Evolutionary conservation across 2,113 vertebrate species (phyloP), one percentile per base, ranked within the genome.

Genomic region (Limnothrissa miodon): DNA sequence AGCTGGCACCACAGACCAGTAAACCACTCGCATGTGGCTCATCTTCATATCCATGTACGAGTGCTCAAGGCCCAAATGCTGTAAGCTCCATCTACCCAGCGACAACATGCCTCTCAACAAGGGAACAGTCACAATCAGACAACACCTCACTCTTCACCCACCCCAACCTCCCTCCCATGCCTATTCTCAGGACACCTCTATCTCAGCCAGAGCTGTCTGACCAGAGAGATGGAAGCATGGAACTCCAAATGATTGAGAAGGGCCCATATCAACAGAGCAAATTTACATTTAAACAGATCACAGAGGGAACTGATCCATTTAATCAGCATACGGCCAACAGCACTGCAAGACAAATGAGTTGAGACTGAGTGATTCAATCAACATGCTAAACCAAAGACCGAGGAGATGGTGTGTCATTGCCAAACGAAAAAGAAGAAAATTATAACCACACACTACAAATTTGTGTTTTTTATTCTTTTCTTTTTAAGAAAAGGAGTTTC

Each of bases 1-100:
- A 19, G 93, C 88, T 0, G 94, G 94, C 53, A 62, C 85, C 74
- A 78, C 85, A 2, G 93, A 94, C 85, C 91, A 93, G 87, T 95
- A 92, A 93, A 83, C 39, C 10, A 17, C 29, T 74, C 1, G 44
- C 25, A 85, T 62, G 48, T 56, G 78, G 80, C 83, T 70, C 44
- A 89, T 74, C 45, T 21, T 82, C 80, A 62, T 80, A 39, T 81
- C 70, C 85, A 23, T 74, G 66, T 74, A 56, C 13, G 8, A 82
- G 84, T 83, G 87, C 88, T 88, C 39, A 86, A 78, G 74, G 78
- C 78, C 70, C 74, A 59, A 81, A 45, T 85, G 82, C 78, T 74
- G 66, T 74, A 74, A 33, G 62, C 87, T 46, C 21, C 86, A 21
- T 2, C 85, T 80, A 81, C 82, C 83, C 83, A 78, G 29, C 85